phyloP scores from a whole-genome alignment of 2,888 invertebrate species.

The Sisyra nigra region DNA sequence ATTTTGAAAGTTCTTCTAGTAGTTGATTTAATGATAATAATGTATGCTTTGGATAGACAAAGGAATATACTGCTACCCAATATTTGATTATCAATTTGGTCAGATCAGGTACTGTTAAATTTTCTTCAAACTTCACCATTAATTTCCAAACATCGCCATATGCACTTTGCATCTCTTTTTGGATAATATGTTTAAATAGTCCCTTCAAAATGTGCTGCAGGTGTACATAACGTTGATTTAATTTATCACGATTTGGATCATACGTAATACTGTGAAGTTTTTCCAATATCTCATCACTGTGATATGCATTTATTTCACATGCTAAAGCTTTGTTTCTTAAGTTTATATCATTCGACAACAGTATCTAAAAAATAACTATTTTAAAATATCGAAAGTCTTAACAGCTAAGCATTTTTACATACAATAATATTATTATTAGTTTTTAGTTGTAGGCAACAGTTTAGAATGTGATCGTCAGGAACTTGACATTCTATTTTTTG shows the following conservation, averaged over 20 bases:
- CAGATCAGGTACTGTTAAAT: constrained; percentile 37
- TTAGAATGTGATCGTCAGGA: constrained; percentile 41
- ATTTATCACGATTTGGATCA: neutral
- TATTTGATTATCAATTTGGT: constrained; percentile 37
- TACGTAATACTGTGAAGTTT: constrained; percentile 11
- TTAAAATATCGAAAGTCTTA: no score
- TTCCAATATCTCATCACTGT: constrained; percentile 17
- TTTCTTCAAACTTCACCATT: constrained; percentile 34
- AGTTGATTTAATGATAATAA: constrained; percentile 17
- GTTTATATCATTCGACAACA: constrained; percentile 40
- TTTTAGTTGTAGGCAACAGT: constrained; percentile 36
- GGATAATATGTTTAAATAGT: constrained; percentile 19
- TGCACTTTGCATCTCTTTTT: constrained; percentile 38
- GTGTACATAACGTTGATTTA: neutral
- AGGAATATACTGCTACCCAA: constrained; percentile 41
- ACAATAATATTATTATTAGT: constrained; percentile 29
- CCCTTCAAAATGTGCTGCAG: constrained; percentile 1
- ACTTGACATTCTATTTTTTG: constrained; percentile 35
- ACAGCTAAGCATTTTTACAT: no score
- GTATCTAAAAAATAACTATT: constrained; percentile 27
- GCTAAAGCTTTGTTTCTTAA: constrained; percentile 37
- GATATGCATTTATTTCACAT: constrained; percentile 26
- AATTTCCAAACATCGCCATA: constrained; percentile 36
- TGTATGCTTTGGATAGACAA: constrained; percentile 22
- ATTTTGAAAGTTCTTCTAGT: constrained; percentile 15